Conservation (phyloP, 2,888 invertebrate genomes). For the Mongoloraphidia duomilia region DNA sequence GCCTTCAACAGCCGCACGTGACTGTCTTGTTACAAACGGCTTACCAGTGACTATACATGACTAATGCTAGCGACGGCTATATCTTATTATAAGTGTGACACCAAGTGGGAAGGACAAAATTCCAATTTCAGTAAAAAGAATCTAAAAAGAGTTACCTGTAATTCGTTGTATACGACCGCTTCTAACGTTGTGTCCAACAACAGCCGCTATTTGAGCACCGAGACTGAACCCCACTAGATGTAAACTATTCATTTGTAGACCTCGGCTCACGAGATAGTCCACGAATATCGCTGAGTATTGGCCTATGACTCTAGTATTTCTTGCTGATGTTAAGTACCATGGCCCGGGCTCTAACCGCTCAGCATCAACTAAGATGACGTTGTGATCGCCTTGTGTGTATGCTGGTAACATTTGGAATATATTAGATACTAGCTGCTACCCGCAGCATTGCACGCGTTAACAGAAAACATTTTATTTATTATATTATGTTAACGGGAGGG, state of each 20-base stretch:
- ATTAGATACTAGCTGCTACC: background rate
- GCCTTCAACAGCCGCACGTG: too few relatives aligned
- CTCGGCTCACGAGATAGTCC: conserved; percentile 42
- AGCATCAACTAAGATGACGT: conserved; percentile 44
- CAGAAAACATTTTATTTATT: too few relatives aligned
- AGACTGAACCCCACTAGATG: conserved; percentile 47
- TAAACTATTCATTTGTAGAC: conserved; percentile 36
- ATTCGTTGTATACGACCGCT: conserved; percentile 41
- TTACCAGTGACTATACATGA: too few relatives aligned
- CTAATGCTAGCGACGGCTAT: too few relatives aligned
- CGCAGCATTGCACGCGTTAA: too few relatives aligned
- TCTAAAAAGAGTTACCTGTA: conserved; percentile 30
- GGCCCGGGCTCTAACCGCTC: conserved; percentile 42
- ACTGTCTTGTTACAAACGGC: too few relatives aligned
- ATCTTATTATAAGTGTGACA: too few relatives aligned
- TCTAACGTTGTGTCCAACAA: conserved; percentile 39
- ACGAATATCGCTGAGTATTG: conserved; percentile 40
- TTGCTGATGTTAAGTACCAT: conserved; percentile 42
- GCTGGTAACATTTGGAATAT: conserved; percentile 26
- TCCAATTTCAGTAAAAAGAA: background rate
- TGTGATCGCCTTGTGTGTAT: conserved; percentile 41
- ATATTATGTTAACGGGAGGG: too few relatives aligned
- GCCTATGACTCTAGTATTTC: conserved; percentile 46
- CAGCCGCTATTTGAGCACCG: conserved; percentile 49
- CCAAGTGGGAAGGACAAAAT: too few relatives aligned